Conservation (phyloP, 2,888 invertebrate genomes). For the Tachina fera region DNA sequence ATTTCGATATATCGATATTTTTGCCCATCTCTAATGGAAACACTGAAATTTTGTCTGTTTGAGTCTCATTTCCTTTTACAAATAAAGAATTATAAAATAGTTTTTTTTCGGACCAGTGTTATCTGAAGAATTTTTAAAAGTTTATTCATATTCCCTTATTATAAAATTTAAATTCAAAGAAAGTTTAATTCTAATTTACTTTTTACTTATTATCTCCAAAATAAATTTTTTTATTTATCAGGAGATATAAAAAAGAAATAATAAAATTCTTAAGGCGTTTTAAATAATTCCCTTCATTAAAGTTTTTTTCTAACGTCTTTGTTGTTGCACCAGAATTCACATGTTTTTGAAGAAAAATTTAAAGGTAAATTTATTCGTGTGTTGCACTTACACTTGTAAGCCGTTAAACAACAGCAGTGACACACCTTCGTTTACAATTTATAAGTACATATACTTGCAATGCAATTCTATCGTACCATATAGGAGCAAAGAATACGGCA, state of each 20-base stretch:
- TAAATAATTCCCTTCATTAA: conserved; percentile 49
- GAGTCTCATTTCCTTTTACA: too few species aligned
- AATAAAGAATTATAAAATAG: too few species aligned
- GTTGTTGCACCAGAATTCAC: conserved; percentile 43
- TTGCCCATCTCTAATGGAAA: too few species aligned
- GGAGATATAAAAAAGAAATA: not conserved
- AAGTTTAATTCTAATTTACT: not conserved
- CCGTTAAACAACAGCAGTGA: conserved; percentile 30
- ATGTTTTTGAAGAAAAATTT: conserved; percentile 50
- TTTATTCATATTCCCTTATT: too few species aligned
- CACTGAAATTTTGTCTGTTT: too few species aligned
- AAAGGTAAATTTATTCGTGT: conserved; percentile 8
- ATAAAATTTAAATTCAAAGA: conserved; percentile 25
- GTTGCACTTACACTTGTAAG: conserved; percentile 31
- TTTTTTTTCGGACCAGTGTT: not conserved
- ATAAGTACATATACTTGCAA: conserved; percentile 12
- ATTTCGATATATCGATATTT: too few species aligned
- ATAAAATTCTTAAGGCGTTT: conserved; percentile 46
- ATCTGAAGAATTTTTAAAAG: not conserved
- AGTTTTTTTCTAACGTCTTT: conserved; percentile 30
- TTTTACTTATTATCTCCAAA: conserved; percentile 1
- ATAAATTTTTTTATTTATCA: not conserved
- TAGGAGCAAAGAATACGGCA: not conserved
- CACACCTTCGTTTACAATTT: conserved; percentile 63
- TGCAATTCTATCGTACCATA: conserved; percentile 54